phyloP scores from a whole-genome alignment of 2,113 vertebrate genomes.

The Bubo blakistoni region DNA sequence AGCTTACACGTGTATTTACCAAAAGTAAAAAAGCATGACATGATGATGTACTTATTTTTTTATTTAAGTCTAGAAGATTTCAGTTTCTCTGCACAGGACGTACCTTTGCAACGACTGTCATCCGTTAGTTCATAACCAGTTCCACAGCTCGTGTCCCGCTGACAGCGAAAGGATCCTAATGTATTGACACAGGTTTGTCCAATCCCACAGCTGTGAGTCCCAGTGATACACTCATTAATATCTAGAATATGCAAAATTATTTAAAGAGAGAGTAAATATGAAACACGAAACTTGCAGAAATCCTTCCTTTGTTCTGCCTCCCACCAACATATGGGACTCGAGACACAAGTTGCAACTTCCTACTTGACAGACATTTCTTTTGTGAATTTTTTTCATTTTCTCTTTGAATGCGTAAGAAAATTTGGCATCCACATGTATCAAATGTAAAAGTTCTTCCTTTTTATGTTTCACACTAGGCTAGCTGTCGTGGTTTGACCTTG shows the following conservation, averaged over 20 bases:
- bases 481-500: too few relatives aligned
- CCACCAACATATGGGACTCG: not conserved
- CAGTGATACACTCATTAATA: constrained; percentile 90
- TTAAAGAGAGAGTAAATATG: not conserved
- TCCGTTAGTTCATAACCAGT: constrained; percentile 96
- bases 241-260: constrained; percentile 67
- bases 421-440: not conserved
- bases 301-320: not conserved
- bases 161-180: constrained; percentile 87
- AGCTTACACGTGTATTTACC: fast-evolving
- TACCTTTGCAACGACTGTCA: constrained; percentile 92
- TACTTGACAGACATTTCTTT: not conserved
- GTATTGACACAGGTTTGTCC: constrained; percentile 93
- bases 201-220: constrained; percentile 79
- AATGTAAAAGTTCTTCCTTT: not conserved
- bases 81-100: not conserved
- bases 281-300: not conserved
- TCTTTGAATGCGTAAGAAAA: not conserved
- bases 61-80: not conserved
- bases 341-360: not conserved
- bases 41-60: not conserved
- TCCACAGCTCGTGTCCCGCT: constrained; percentile 92
- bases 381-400: not conserved
- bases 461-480: not conserved
- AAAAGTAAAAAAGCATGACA: not conserved